Base-by-base conservation (phyloP, 2,888 invertebrate species). In the Ormia ochracea region DNA sequence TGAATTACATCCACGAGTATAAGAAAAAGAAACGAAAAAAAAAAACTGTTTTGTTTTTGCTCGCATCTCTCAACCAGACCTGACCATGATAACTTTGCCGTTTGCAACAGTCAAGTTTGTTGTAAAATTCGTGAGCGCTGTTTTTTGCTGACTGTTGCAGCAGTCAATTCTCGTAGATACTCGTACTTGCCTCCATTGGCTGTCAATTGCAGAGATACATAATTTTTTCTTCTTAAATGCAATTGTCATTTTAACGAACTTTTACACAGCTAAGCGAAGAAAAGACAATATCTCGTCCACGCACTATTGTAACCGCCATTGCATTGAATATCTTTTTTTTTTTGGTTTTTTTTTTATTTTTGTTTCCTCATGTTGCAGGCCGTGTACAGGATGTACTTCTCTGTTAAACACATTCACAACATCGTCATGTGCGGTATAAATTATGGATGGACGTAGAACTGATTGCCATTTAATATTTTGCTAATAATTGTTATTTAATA, bases 221-320 rank as follows among this genome's bases (percentile, higher is more conserved):
- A 68, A 56, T 6, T 14, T 59, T 33, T 41, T 41, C 14, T 36
- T n/a, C 5, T 41, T 17, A 38, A 63, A 68, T 68, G 72, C 68
- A 76, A 76, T 69, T 80, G 80, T 80, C 76, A 80, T 73, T 76
- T 68, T 63, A 76, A 73, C 70, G 45, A 79, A 74, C 69, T 75
- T n/a, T 17, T 14, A 41, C 65, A 69, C 52, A 69, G 45, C 33
- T 41, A 43, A 14, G 21, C 21, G 7, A 52, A 38, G 21, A 5
- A 26, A 52, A 54, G 12, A 54, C 43, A 58, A 23, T 6, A 43
- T 48, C n/a, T 69, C 28, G 17, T 56, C 66, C 72, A 80, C 56
- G 72, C 76, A 80, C 68, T 68, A 48, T 45, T 48, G 52, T 70
- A 31, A 56, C 45, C 38, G 43, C 26, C 38, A 65, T 31, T 43